phyloP scores from a whole-genome alignment of 2,797 vertebrate genomes.

The Propithecus perrieri region DNA sequence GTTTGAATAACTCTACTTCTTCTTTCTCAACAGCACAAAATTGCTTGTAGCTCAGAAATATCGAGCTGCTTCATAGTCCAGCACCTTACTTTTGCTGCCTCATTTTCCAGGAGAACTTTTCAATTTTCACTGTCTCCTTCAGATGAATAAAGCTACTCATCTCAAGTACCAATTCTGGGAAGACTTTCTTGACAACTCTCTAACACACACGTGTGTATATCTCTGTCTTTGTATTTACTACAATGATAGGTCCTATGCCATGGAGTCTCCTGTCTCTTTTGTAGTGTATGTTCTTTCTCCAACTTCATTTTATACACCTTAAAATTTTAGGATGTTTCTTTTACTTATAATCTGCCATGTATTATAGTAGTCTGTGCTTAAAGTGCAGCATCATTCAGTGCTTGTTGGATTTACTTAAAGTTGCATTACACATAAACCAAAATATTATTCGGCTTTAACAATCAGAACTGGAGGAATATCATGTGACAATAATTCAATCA shows the following conservation, averaged over 20 bases:
- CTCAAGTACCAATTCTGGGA: background rate
- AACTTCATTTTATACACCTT: background rate
- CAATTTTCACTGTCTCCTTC: background rate
- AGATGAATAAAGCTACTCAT: constrained; percentile 9
- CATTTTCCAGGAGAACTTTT: background rate
- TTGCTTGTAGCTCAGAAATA: background rate
- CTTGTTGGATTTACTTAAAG: background rate
- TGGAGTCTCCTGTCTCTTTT: background rate
- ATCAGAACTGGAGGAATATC: background rate
- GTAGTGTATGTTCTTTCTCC: background rate
- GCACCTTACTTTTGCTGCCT: background rate
- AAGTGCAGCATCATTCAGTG: background rate
- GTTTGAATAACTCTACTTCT: background rate
- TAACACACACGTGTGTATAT: too few species aligned
- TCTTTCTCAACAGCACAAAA: background rate
- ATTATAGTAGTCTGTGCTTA: background rate
- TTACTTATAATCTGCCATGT: background rate
- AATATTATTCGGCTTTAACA: background rate
- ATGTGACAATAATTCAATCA: background rate
- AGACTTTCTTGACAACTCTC: background rate
- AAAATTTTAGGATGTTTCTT: background rate
- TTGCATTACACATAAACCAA: background rate
- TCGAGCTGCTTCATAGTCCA: background rate
- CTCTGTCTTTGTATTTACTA: background rate
- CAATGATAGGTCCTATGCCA: background rate